phyloP scores from a whole-genome alignment of 2,797 vertebrate species.

The Gallinago stenura region DNA sequence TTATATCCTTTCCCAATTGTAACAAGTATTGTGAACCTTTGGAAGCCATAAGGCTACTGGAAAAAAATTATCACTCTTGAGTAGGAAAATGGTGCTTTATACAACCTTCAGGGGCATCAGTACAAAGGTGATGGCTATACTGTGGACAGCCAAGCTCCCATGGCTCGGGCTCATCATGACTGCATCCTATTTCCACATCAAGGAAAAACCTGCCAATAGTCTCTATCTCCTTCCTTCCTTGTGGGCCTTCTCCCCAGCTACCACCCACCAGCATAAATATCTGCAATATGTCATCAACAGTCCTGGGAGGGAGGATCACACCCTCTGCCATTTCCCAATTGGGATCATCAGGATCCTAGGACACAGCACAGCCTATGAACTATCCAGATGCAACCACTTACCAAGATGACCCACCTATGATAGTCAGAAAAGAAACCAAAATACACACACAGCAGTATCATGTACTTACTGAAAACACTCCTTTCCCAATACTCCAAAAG shows the following conservation, averaged over 20 bases:
- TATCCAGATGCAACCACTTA: not conserved
- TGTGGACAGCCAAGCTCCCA: rapidly evolving
- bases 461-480: not conserved
- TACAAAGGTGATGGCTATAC: not conserved
- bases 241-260: not conserved
- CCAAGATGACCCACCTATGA: not conserved
- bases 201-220: not conserved
- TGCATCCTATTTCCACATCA: not conserved
- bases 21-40: not conserved
- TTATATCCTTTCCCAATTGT: not conserved
- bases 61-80: not conserved
- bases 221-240: not conserved
- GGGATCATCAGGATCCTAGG: not conserved
- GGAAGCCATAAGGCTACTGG: not conserved
- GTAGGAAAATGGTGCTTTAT: not conserved
- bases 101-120: rapidly evolving
- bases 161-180: rapidly evolving
- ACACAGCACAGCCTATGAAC: not conserved
- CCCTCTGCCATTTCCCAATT: rapidly evolving
- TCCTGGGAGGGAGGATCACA: not conserved
- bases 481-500: not conserved
- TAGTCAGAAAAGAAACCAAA: not conserved
- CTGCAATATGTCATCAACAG: not conserved
- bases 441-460: not conserved
- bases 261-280: rapidly evolving